Evolutionary conservation across 1,140 invertebrate genomes (phyloP).

Genomic region (Protaetia brevitarsis): DNA sequence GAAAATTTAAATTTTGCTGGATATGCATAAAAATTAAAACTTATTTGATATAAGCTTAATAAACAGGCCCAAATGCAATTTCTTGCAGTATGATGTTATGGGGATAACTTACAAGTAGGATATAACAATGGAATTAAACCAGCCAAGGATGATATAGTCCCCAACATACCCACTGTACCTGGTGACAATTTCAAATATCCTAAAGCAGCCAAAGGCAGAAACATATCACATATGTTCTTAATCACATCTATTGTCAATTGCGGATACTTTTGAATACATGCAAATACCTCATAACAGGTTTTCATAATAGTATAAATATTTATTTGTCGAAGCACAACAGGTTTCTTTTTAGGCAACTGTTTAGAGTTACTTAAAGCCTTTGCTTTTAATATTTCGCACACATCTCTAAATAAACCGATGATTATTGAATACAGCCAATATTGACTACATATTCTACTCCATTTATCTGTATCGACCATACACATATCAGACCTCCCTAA

Average conservation of each 20-base stretch:
- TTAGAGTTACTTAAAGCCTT: too few relatives aligned
- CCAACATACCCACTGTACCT: conserved; percentile 71
- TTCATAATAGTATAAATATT: background rate
- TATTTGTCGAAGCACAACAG: conserved; percentile 28
- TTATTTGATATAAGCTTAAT: too few relatives aligned
- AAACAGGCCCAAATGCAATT: too few relatives aligned
- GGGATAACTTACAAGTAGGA: conserved; percentile 65
- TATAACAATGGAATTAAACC: conserved; percentile 71
- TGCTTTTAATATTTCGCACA: conserved; percentile 67
- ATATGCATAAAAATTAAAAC: too few relatives aligned
- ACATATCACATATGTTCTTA: conserved; percentile 83
- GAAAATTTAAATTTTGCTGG: too few relatives aligned
- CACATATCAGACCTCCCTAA: conserved; percentile 70
- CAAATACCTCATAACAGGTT: background rate
- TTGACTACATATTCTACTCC: conserved; percentile 69
- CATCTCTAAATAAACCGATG: conserved; percentile 72
- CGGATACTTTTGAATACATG: conserved; percentile 50
- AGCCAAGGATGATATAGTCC: conserved; percentile 72
- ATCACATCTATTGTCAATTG: conserved; percentile 73
- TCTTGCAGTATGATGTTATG: too few relatives aligned
- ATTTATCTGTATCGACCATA: conserved; percentile 66
- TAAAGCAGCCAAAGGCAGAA: conserved; percentile 76
- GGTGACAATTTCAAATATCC: conserved; percentile 73
- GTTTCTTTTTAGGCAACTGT: too few relatives aligned
- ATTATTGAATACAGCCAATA: conserved; percentile 78